Base-by-base conservation (phyloP, 37 sponge, comb jelly and placozoan species). In the Amphimedon queenslandica region DNA sequence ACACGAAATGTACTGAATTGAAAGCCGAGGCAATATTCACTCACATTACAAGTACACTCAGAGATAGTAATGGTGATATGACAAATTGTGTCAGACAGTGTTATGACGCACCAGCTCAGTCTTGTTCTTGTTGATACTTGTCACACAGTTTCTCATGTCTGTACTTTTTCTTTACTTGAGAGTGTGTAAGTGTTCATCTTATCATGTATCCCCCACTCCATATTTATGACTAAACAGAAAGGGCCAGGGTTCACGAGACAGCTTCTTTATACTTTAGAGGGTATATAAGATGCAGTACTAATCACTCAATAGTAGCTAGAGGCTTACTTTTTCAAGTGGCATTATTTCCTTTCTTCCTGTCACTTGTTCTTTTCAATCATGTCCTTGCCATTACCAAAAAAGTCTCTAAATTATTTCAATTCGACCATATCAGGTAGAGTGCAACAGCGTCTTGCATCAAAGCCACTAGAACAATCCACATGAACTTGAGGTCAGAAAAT, bases 51-150 rank as follows among this genome's bases (percentile, higher is more conserved):
- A 39, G 40, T 24, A 23, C 55, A 21, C 71, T 70, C n/a, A 29
- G 30, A 42, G 71, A 70, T 4, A 23, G 40, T 3, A 5, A 37
- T 29, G 20, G 40, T 18, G 34, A 33, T 20, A 66, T 66, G 5
- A 32, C 4, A 5, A n/a, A 42, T 30, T 70, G 71, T 70, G 55
- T 70, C 21, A 70, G 71, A 10, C 53, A 70, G 25, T 70, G 71
- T 29, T 70, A 70, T 42, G 71, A 70, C 24, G 71, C n/a, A n/a
- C n/a, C n/a, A n/a, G n/a, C n/a, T n/a, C n/a, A n/a, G n/a, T n/a
- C n/a, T n/a, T n/a, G n/a, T 70, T 55, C 71, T 70, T 18, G 71
- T 70, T 42, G 71, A 70, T 23, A 18, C 71, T 42, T 70, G 30
- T 18, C 40, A 42, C 30, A 28, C 30, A 20, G 4, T 33, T 4